Conservation (phyloP, 2,888 invertebrate genomes). For the Leptothorax acervorum region DNA sequence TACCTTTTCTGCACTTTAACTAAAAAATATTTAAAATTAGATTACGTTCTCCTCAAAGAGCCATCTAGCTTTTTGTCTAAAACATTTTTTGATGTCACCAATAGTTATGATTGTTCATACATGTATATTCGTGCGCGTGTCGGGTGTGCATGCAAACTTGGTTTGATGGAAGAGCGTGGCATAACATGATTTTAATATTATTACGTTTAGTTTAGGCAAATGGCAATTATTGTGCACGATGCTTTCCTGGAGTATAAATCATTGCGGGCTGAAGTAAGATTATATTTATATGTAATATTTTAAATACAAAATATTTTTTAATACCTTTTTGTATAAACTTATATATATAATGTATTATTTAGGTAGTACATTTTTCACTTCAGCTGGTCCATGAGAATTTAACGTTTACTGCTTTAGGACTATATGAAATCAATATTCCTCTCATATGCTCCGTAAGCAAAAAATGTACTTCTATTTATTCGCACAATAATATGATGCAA, state of each 20-base stretch:
- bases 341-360: neutral
- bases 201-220: conserved; percentile 12
- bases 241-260: conserved; percentile 20
- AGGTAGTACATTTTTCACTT: conserved; percentile 42
- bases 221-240: conserved; percentile 35
- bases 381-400: conserved; percentile 28
- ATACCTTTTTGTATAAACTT: neutral
- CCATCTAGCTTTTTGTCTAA: no score
- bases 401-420: conserved; percentile 21
- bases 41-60: no score
- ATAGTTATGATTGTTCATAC: no score
- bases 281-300: neutral
- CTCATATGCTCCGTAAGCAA: conserved; percentile 20
- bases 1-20: no score
- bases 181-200: neutral
- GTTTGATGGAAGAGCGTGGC: no score
- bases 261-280: conserved; percentile 20
- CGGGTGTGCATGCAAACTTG: no score
- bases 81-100: no score
- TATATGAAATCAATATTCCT: conserved; percentile 24
- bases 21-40: no score
- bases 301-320: neutral
- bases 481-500: neutral
- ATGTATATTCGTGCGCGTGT: no score
- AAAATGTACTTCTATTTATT: neutral